phyloP scores from a whole-genome alignment of 2,797 vertebrate genomes.

The Pterois miles region DNA sequence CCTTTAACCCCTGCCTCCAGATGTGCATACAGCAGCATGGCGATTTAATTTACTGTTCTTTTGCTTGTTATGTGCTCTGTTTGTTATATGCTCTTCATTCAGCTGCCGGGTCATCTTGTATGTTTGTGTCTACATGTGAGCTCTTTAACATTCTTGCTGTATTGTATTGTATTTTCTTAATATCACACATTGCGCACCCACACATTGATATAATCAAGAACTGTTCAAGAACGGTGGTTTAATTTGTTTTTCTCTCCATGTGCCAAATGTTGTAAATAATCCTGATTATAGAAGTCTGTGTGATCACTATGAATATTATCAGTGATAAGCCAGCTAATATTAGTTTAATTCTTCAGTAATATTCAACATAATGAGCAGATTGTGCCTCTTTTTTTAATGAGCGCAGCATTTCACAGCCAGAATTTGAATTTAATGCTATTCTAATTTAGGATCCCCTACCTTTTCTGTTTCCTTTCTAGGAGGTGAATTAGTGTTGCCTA shows the following conservation, averaged over 20 bases:
- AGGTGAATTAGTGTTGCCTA: slow-evolving; percentile 98
- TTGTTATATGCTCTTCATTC: slow-evolving; percentile 55
- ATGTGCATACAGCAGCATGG: slow-evolving; percentile 45
- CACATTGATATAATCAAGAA: neutral
- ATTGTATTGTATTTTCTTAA: neutral
- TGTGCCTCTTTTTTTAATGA: slow-evolving; percentile 45
- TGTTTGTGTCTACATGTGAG: slow-evolving; percentile 74
- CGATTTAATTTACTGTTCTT: slow-evolving; percentile 50
- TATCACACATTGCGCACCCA: slow-evolving; percentile 24
- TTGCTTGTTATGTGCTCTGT: slow-evolving; percentile 56
- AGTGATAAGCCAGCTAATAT: slow-evolving; percentile 34
- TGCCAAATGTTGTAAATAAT: slow-evolving; percentile 48
- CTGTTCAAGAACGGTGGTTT: slow-evolving; percentile 58
- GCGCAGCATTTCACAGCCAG: slow-evolving; percentile 32
- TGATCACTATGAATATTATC: slow-evolving; percentile 28
- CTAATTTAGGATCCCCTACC: slow-evolving; percentile 79
- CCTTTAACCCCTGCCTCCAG: slow-evolving; percentile 30
- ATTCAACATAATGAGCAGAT: slow-evolving; percentile 52
- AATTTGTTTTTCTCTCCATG: slow-evolving; percentile 86
- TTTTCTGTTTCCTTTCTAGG: slow-evolving; percentile 87
- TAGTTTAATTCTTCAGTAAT: slow-evolving; percentile 36
- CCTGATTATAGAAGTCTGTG: slow-evolving; percentile 13
- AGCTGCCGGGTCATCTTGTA: slow-evolving; percentile 59
- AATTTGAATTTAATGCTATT: slow-evolving; percentile 43
- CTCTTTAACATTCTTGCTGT: slow-evolving; percentile 47